phyloP scores from a whole-genome alignment of 2,888 invertebrate genomes.

The Punctoribates punctum region DNA sequence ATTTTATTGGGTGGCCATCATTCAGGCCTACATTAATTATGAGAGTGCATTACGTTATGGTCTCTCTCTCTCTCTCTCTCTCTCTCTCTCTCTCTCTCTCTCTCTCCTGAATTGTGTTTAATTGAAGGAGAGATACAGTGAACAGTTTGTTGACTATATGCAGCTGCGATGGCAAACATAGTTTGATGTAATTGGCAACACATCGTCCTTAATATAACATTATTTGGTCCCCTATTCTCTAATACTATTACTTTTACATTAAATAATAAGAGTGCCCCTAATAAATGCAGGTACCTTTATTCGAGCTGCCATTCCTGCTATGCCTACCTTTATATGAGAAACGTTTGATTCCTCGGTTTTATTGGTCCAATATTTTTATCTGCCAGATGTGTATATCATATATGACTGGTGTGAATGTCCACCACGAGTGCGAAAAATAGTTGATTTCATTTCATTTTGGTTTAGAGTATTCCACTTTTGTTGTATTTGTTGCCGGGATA shows the following conservation, averaged over 20 bases:
- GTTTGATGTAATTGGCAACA: slow-evolving; percentile 17
- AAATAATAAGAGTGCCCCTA: slow-evolving; percentile 35
- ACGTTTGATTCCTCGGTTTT: background rate
- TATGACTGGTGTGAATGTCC: slow-evolving; percentile 37
- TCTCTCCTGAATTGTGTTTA: background rate
- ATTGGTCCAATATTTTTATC: slow-evolving; percentile 1
- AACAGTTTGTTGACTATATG: background rate
- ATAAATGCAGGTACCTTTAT: slow-evolving; percentile 36
- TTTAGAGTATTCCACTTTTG: background rate
- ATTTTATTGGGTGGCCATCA: slow-evolving; percentile 34
- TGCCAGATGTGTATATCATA: slow-evolving; percentile 24
- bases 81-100: background rate
- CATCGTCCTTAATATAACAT: background rate
- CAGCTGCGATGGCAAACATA: slow-evolving; percentile 24
- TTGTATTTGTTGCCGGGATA: slow-evolving; percentile 12
- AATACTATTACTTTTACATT: slow-evolving; percentile 28
- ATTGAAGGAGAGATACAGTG: background rate
- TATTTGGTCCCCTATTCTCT: slow-evolving; percentile 4
- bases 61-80: no score
- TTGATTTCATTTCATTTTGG: background rate
- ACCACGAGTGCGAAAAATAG: background rate
- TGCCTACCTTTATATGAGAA: background rate
- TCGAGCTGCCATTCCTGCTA: background rate
- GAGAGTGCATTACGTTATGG: background rate
- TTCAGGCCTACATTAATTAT: background rate